These are phyloP conservation scores for Rhinoderma darwinii DNA, from an alignment of 2,113 vertebrate genomes.

Conservation along the genomic window DNA sequence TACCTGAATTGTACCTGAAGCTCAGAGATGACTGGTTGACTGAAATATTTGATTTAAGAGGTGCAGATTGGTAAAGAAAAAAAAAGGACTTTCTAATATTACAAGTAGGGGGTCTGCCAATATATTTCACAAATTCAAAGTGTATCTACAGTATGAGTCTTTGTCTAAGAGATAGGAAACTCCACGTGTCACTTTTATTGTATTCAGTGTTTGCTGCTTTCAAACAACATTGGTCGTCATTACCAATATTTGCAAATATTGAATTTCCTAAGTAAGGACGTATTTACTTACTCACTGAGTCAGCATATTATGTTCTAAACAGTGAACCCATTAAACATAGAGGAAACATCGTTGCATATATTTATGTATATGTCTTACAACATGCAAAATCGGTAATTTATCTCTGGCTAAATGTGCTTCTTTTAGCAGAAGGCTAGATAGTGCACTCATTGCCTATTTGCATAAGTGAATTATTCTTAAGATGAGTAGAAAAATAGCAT, in stretches of 20 bases:
- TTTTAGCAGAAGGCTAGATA: constrained; percentile 9
- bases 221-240: background rate
- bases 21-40: no score
- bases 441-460: constrained; percentile 19
- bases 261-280: background rate
- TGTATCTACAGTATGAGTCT: background rate
- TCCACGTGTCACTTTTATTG: background rate
- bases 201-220: background rate
- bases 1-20: no score
- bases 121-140: no score
- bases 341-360: background rate
- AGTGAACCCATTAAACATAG: background rate
- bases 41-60: background rate
- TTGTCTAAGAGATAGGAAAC: background rate
- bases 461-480: constrained; percentile 47
- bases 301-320: background rate
- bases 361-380: background rate
- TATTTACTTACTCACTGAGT: background rate
- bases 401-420: constrained; percentile 26
- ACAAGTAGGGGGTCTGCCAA: background rate
- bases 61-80: background rate
- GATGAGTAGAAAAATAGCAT: constrained; percentile 28
- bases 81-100: background rate
- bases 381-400: constrained; percentile 29
- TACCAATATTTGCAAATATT: background rate